Evolutionary conservation across 2,797 vertebrate genomes (phyloP).

Genomic region (Coluber constrictor): DNA sequence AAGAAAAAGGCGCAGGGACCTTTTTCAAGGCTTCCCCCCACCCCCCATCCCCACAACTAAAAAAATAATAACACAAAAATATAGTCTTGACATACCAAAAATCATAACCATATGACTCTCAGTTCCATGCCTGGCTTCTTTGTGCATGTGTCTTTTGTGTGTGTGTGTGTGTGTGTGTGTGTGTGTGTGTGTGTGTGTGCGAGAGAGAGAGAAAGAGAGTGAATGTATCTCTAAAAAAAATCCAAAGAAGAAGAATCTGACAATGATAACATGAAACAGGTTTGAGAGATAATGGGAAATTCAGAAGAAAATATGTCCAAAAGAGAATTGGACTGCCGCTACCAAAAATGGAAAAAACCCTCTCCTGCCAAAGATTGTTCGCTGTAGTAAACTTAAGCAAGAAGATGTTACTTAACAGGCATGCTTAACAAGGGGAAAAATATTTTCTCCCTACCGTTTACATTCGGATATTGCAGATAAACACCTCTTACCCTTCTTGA

Average conservation of each 20-base stretch:
- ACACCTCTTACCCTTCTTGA: slow-evolving; percentile 66
- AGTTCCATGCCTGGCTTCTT: slow-evolving; percentile 75
- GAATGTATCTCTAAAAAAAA: slow-evolving; percentile 50
- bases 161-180: not conserved
- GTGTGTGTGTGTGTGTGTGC: no score
- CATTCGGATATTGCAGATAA: slow-evolving; percentile 67
- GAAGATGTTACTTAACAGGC: slow-evolving; percentile 68
- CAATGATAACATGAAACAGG: slow-evolving; percentile 97
- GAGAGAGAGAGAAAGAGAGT: no score
- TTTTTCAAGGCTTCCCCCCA: not conserved
- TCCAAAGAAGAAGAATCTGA: slow-evolving; percentile 89
- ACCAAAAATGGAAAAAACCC: slow-evolving; percentile 96
- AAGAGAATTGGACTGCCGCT: slow-evolving; percentile 70
- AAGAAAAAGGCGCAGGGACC: slow-evolving; percentile 77
- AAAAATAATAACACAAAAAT: slow-evolving; percentile 56
- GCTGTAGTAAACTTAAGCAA: slow-evolving; percentile 85
- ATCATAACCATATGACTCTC: slow-evolving; percentile 98
- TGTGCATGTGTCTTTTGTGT: not conserved
- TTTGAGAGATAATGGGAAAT: slow-evolving; percentile 79
- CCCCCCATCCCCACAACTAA: not conserved
- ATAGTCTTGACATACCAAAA: slow-evolving; percentile 90
- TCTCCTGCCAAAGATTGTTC: slow-evolving; percentile 81
- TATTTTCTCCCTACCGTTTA: slow-evolving; percentile 46
- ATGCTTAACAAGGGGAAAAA: slow-evolving; percentile 61
- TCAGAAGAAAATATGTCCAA: slow-evolving; percentile 81